Base-by-base conservation (phyloP, 2,113 vertebrate genomes). In the Phycodurus eques region DNA sequence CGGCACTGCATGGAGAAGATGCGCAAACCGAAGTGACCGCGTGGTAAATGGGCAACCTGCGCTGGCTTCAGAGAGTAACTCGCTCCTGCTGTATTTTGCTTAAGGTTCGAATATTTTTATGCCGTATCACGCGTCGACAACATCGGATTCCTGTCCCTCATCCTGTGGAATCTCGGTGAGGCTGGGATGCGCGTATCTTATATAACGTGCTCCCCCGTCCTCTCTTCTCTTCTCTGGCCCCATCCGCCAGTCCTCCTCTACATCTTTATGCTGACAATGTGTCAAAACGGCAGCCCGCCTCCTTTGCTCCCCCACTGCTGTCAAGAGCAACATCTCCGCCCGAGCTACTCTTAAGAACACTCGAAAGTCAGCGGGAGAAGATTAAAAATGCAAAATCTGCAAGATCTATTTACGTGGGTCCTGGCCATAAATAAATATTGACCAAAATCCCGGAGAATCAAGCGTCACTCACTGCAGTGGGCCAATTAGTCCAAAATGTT, bases 231-330 rank as follows among this genome's bases (percentile, higher is more conserved):
- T 67, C 68, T 76, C 72, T 75, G 56, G 39, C 74, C 15, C 46
- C 51, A 44, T 57, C 64, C 39, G 35, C 27, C 8, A n/a, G 12
- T 76, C 73, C 75, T 72, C 71, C 54, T 46, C 70, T 81, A 74
- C 80, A 60, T 87, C 73, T 88, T 87, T 85, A 90, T 86, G 88
- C 83, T 77, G 88, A 87, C 86, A 77, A 80, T 70, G 72, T 83
- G 83, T 88, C 83, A 77, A 71, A 87, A 82, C 81, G 64, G 68
- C 80, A 75, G 76, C 80, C 76, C 47, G 64, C 53, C 68, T n/a
- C 19, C 31, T 42, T 39, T 14, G 35, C 67, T 56, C 44, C 9
- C 39, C 12, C n/a, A 80, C 77, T 66, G 66, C 81, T 75, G 76
- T 85, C 77, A 77, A 67, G 63, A 71, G 75, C 33, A 72, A 71